Evolutionary conservation across 1,140 invertebrate genomes (phyloP), one percentile per base, ranked within the genome.

Genomic region (Cecropterus lyciades): DNA sequence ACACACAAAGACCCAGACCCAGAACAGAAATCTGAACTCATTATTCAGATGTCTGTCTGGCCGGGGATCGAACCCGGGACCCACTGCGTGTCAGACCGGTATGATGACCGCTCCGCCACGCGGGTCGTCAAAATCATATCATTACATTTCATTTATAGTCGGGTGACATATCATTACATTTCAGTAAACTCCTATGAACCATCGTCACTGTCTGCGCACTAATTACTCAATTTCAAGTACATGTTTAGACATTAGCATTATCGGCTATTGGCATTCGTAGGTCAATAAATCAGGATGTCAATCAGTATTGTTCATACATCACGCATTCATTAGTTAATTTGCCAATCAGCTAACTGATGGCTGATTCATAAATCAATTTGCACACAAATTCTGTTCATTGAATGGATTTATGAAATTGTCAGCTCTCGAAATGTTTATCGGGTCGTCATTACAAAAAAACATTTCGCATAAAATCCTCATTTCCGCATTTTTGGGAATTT

Each of bases 251-350:
- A 59, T 30, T 33, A 60, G 14, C 27, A 49, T 49, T 49, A 49
- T 49, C 24, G 15, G 13, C 57, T 49, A 60, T 60, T 60, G 57
- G 46, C 43, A 48, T 49, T 37, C 43, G 43, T 20, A 15, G 20
- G 27, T 48, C 46, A 51, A 51, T 51, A 49, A 51, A 62, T 37
- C 59, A 37, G 59, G 9, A 51, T 33, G 59, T 62, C 46, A 51
- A 62, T 62, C 46, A 62, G 33, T 62, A 62, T 51, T 62, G 59
- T 51, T 62, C 59, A 62, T 62, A 62, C 59, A 33, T 51, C 59
- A 57, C 40, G 46, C 30, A 51, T 62, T 62, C 46, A 62, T 62
- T 62, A 62, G 59, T 62, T 62, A 62, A 62, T 62, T 62, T 42
- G 46, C 46, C 59, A 62, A 62, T 62, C 59, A 51, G 46, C 46